Evolutionary conservation across 2,797 vertebrate genomes (phyloP).

Genomic region (Eutrigla gurnardus): DNA sequence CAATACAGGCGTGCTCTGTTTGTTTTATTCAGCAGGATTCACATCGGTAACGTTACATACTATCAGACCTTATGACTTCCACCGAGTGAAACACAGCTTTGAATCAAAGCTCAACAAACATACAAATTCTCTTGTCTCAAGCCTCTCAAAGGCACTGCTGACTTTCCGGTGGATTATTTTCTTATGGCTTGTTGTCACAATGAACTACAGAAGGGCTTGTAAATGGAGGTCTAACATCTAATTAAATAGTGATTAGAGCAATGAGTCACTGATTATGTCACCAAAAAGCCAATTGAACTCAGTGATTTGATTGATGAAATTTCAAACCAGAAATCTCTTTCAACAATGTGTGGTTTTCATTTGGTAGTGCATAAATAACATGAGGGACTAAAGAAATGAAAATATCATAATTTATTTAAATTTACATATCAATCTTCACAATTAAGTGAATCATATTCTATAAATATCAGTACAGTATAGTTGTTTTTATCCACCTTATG

Average conservation of each 20-base stretch:
- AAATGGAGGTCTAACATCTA: background rate
- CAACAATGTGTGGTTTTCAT: background rate
- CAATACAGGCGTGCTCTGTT: background rate
- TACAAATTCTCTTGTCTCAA: background rate
- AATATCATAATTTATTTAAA: background rate
- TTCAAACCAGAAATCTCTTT: background rate
- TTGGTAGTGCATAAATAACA: background rate
- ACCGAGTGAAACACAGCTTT: background rate
- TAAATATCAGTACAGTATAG: background rate
- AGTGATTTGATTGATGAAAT: background rate
- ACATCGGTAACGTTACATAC: background rate
- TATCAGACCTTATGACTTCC: background rate
- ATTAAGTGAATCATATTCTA: background rate
- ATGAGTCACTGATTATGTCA: background rate
- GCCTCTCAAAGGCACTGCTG: background rate
- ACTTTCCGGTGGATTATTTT: background rate
- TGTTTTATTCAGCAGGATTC: conserved; percentile 1
- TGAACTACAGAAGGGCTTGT: background rate
- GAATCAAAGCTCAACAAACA: background rate
- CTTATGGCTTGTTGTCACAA: background rate
- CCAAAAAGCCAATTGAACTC: conserved; percentile 6
- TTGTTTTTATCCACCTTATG: conserved; percentile 10
- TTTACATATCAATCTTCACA: background rate
- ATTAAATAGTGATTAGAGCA: conserved; percentile 1
- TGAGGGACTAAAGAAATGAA: background rate